Evolutionary conservation across 2,888 invertebrate genomes (phyloP).

Genomic region (Sphinx pinastri): DNA sequence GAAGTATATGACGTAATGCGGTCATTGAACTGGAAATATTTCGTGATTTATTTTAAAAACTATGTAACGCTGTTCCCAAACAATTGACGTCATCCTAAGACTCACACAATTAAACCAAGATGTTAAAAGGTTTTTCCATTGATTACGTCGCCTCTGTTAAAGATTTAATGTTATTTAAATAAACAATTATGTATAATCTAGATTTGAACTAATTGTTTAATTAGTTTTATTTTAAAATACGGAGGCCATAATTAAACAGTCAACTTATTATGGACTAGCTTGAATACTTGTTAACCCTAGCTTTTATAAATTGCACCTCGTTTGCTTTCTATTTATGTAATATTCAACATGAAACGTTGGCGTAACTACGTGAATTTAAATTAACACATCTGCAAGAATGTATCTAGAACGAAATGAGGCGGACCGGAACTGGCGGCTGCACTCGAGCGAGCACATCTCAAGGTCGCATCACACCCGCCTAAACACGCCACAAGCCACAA

Average conservation of each 20-base stretch:
- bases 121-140: conserved; percentile 11
- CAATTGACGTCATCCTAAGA: conserved; percentile 20
- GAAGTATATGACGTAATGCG: conserved; percentile 21
- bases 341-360: conserved; percentile 31
- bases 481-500: conserved; percentile 50
- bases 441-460: conserved; percentile 63
- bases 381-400: conserved; percentile 61
- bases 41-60: conserved; percentile 21
- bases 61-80: conserved; percentile 1
- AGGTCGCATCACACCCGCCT: conserved; percentile 67
- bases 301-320: too few relatives aligned
- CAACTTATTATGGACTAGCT: too few relatives aligned
- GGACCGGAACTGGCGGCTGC: conserved; percentile 69
- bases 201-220: not conserved
- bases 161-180: not conserved
- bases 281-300: too few relatives aligned
- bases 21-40: conserved; percentile 24
- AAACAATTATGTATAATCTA: not conserved
- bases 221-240: not conserved
- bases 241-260: too few relatives aligned
- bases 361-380: conserved; percentile 44
- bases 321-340: not conserved
- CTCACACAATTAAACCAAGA: conserved; percentile 12
- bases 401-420: conserved; percentile 67
- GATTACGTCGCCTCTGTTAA: conserved; percentile 4